phyloP scores from a whole-genome alignment of 2,113 vertebrate genomes.

The Lichenostomus cassidix region DNA sequence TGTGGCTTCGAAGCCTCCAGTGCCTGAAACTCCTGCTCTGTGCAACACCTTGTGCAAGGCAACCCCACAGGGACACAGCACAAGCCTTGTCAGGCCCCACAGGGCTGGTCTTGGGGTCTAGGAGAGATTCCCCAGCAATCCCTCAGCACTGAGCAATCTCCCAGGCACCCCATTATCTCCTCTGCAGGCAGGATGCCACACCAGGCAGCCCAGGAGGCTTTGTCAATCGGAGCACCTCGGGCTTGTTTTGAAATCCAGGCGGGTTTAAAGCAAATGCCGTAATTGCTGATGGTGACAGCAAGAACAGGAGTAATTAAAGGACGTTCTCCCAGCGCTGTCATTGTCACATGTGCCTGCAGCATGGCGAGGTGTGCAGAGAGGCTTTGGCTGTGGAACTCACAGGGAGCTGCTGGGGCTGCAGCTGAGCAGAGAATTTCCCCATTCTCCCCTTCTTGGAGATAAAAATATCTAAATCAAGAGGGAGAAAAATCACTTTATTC shows the following conservation, averaged over 20 bases:
- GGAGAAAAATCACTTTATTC: neutral
- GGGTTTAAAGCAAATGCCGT: neutral
- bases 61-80: neutral
- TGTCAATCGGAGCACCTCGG: neutral
- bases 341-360: neutral
- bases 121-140: slow-evolving; percentile 3
- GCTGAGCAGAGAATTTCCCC: neutral
- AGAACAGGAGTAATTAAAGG: neutral
- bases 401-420: neutral
- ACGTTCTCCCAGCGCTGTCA: neutral
- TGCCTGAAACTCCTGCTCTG: neutral
- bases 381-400: neutral
- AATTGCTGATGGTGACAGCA: neutral
- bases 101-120: neutral
- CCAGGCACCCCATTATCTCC: neutral
- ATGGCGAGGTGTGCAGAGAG: fast-evolving
- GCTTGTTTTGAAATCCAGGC: slow-evolving; percentile 11
- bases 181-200: neutral
- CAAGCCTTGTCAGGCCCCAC: slow-evolving; percentile 37
- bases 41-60: slow-evolving; percentile 37
- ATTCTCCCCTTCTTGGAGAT: neutral
- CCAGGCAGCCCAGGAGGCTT: neutral
- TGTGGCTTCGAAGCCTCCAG: neutral
- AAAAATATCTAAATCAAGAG: neutral
- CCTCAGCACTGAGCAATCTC: slow-evolving; percentile 23